Conservation (phyloP, 2,113 vertebrate genomes). For the Eira barbara region DNA sequence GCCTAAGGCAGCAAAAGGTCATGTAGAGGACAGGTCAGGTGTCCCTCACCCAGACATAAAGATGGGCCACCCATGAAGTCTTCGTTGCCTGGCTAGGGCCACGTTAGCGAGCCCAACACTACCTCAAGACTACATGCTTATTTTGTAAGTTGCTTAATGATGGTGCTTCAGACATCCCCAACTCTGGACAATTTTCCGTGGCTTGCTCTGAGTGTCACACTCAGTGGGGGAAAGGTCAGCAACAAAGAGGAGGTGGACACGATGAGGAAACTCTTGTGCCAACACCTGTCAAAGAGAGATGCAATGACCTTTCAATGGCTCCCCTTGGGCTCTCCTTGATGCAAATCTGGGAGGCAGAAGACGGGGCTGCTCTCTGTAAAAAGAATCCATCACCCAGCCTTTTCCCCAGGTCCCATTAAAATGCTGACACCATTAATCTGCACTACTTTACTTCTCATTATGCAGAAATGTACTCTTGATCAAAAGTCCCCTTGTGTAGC, state of each 20-base stretch:
- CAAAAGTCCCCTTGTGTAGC: constrained; percentile 66
- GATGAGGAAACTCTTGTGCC: neutral
- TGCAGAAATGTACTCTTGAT: constrained; percentile 68
- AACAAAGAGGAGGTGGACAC: constrained; percentile 12
- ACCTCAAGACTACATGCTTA: neutral
- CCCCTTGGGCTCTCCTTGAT: constrained; percentile 9
- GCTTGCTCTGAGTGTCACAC: neutral
- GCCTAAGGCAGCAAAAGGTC: neutral
- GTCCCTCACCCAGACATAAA: neutral
- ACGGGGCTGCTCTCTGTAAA: constrained; percentile 29
- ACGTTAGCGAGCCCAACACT: neutral
- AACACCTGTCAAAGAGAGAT: constrained; percentile 2
- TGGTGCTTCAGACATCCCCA: neutral
- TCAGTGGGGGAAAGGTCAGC: neutral
- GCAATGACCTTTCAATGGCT: constrained; percentile 39
- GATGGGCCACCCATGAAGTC: neutral
- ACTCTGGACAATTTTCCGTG: neutral
- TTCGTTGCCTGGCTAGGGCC: neutral
- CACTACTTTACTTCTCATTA: constrained; percentile 66
- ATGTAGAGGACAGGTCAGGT: neutral
- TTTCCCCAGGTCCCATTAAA: constrained; percentile 66
- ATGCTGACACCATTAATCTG: constrained; percentile 72
- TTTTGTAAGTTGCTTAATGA: neutral
- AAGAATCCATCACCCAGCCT: constrained; percentile 61
- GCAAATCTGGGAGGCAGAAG: constrained; percentile 25